Evolutionary conservation across 2,888 invertebrate species (phyloP), one percentile per base, ranked within the genome.

Genomic region (Theretra japonica): DNA sequence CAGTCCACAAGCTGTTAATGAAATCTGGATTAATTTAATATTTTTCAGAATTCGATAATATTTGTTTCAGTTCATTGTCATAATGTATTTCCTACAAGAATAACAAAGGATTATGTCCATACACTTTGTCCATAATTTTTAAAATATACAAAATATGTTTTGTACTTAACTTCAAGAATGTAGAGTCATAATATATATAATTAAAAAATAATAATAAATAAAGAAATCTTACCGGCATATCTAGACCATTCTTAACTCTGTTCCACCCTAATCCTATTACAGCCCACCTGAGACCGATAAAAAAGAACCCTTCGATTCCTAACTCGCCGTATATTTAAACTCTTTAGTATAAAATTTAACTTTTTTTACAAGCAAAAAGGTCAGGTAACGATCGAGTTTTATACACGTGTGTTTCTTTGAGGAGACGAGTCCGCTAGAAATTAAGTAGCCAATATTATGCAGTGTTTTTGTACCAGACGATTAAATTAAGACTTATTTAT

Each of bases 201-300:
- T n/a, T n/a, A n/a, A n/a, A n/a, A 41, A 2, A 11, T 1, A 41
- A 11, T 41, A 41, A 11, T 11, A 41, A 11, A 41, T 41, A 41
- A 41, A 33, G 25, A 28, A 11, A n/a, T 11, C 8, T 21, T 19
- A 21, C n/a, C 23, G 58, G 17, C 28, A 58, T 33, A 41, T 53
- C 69, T 69, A 58, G 58, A 70, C 7, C 7, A 59, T 21, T 60
- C 25, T 50, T 28, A 21, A 60, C 28, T 60, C 69, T 21, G 30
- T 60, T 30, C 76, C 75, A 73, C 77, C 74, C 74, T 85, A 85
- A 85, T 85, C 85, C 80, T 82, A 80, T 83, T 82, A 84, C 74
- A 75, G 72, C 69, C 75, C 83, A 82, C 80, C 79, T 79, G 85
- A 80, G 84, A 68, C 77, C 81, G 74, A 83, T 85, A 83, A 83